Evolutionary conservation across 2,888 invertebrate species (phyloP).

Genomic region (Gasteruption jaculator): DNA sequence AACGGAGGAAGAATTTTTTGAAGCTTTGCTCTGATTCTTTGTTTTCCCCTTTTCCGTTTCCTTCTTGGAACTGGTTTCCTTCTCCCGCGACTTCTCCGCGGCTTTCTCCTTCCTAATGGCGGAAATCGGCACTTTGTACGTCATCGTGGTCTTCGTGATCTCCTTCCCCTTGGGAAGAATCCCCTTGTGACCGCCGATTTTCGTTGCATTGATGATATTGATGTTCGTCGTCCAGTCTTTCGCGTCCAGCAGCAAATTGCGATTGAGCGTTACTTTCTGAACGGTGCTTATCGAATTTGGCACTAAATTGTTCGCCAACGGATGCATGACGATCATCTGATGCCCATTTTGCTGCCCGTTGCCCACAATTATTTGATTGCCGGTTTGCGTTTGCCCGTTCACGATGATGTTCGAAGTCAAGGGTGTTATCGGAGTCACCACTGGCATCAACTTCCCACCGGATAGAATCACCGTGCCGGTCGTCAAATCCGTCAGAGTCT

Average conservation of each 20-base stretch:
- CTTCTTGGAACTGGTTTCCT: constrained; percentile 20
- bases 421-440: constrained; percentile 42
- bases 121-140: constrained; percentile 49
- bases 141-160: constrained; percentile 47
- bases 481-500: constrained; percentile 35
- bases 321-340: constrained; percentile 49
- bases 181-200: constrained; percentile 45
- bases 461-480: constrained; percentile 45
- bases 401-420: constrained; percentile 45
- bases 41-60: constrained; percentile 28
- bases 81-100: constrained; percentile 30
- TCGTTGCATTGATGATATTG: constrained; percentile 44
- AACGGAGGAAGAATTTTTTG: constrained; percentile 16
- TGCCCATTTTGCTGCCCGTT: constrained; percentile 41
- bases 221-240: constrained; percentile 46
- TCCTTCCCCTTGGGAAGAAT: constrained; percentile 47
- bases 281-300: constrained; percentile 40
- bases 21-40: constrained; percentile 24
- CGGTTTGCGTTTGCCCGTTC: constrained; percentile 37
- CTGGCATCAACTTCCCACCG: constrained; percentile 44
- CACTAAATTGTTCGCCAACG: constrained; percentile 38
- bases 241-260: constrained; percentile 42
- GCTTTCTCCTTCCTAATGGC: constrained; percentile 44
- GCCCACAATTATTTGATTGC: constrained; percentile 44
- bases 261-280: constrained; percentile 41